Conservation (phyloP, 2,113 vertebrate species). For the Diphyllodes magnificus region DNA sequence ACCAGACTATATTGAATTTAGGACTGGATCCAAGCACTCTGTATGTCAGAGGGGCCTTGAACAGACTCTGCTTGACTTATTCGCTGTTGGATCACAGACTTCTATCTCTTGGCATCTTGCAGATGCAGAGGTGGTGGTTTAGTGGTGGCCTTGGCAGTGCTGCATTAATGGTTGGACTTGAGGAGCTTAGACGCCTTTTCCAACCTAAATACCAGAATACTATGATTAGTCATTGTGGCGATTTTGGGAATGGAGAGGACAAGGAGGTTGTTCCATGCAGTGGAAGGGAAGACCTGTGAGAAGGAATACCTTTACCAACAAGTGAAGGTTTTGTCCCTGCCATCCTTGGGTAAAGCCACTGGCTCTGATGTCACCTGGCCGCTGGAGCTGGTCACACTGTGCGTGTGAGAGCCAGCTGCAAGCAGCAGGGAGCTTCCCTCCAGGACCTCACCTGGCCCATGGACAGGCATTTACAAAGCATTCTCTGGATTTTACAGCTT, state of each 20-base stretch:
- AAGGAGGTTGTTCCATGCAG: fast-evolving
- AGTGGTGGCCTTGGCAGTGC: not conserved
- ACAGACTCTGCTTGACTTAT: not conserved
- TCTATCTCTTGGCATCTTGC: not conserved
- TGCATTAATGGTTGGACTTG: not conserved
- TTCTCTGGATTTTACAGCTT: conserved; percentile 36
- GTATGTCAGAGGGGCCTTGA: fast-evolving
- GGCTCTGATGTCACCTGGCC: not conserved
- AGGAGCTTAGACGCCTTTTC: not conserved
- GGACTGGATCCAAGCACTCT: not conserved
- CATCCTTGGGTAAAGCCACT: not conserved
- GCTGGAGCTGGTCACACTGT: not conserved
- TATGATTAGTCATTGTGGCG: fast-evolving
- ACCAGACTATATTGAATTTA: not conserved
- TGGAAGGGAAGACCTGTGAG: not conserved
- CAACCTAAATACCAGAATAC: not conserved
- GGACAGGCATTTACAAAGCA: conserved; percentile 39
- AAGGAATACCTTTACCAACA: not conserved
- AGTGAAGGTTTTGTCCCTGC: not conserved
- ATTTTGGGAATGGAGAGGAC: fast-evolving
- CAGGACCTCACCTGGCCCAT: not conserved
- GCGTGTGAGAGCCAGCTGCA: not conserved
- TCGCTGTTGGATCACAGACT: not conserved
- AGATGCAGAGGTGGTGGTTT: not conserved
- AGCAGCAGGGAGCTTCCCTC: conserved; percentile 4